Evolutionary conservation across 2,888 invertebrate species (phyloP), one percentile per base, ranked within the genome.

Genomic region (Synanthedon myopaeformis): DNA sequence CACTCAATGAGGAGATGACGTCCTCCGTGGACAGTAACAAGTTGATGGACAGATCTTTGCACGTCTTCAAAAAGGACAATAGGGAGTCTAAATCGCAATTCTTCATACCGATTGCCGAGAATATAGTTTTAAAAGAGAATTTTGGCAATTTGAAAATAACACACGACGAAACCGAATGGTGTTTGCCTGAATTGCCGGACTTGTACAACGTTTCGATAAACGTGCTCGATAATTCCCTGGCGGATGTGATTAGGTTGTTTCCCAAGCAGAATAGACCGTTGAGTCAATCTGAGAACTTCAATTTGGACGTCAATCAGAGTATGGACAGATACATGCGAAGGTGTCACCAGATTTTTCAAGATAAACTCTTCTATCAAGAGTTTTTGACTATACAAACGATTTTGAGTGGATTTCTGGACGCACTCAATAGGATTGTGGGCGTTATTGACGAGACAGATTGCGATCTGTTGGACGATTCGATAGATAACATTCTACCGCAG

Each of bases 331-430:
- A 88, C 23, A 88, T 88, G 0, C 65, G 81, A 10, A 67, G 87
- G 28, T 88, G 88, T 41, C 88, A 87, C 51, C 84, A 87, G 70
- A 86, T 88, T 0, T 88, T 88, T 41, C 82, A 85, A 72, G 88
- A 88, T 41, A 87, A 86, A 61, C 57, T 84, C 2, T 88, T 88
- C 58, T 83, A 86, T 56, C 80, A 85, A 63, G 87, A 88, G 58
- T 85, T 84, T 51, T 66, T 76, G 17, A 79, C 72, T 0, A 61
- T 86, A 1, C 88, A 88, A 54, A 80, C 76, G 0, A 65, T 84
- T 41, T 56, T 88, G 51, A 70, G 69, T 0, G 83, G 83, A 1
- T 82, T 79, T 53, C 61, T 88, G 28, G 63, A 76, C 23, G 63
- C 76, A 0, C 55, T 83, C 3, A 66, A 79, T 45, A 68, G 74